Evolutionary conservation across 2,888 invertebrate genomes (phyloP).

Genomic region (Cosmia trapezina): DNA sequence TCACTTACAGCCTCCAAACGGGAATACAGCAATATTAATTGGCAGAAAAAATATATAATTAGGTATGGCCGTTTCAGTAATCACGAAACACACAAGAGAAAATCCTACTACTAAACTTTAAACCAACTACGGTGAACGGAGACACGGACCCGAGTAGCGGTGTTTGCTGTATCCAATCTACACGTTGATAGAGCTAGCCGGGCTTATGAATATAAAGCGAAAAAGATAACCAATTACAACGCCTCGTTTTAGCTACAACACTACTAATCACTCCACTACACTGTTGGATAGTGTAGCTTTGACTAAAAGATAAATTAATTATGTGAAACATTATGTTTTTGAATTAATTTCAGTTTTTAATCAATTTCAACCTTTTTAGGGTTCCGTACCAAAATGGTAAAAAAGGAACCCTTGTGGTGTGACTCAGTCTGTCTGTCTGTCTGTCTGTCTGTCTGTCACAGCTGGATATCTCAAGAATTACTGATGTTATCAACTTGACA

Average conservation of each 20-base stretch:
- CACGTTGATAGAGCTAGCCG: conserved; percentile 43
- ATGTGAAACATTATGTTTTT: too few species aligned
- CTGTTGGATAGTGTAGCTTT: background rate
- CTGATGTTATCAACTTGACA: too few species aligned
- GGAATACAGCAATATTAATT: background rate
- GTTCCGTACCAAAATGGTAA: too few species aligned
- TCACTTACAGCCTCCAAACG: background rate
- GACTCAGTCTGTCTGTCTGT: too few species aligned
- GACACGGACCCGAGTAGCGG: conserved; percentile 7
- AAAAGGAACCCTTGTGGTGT: too few species aligned
- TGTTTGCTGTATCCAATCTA: conserved; percentile 56
- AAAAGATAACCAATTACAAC: conserved; percentile 43
- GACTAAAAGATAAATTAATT: background rate
- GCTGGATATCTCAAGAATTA: too few species aligned
- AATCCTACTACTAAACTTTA: background rate
- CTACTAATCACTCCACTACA: conserved; percentile 21
- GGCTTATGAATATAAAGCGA: conserved; percentile 65
- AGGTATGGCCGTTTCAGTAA: background rate
- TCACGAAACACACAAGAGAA: background rate
- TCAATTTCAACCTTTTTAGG: too few species aligned
- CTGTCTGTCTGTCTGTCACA: too few species aligned
- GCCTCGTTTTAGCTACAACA: conserved; percentile 31
- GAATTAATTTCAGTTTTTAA: too few species aligned
- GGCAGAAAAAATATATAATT: background rate
- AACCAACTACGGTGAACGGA: background rate